These are phyloP conservation scores for Eilema depressum DNA, from an alignment of 2,888 invertebrate genomes.

Conservation along the genomic window DNA sequence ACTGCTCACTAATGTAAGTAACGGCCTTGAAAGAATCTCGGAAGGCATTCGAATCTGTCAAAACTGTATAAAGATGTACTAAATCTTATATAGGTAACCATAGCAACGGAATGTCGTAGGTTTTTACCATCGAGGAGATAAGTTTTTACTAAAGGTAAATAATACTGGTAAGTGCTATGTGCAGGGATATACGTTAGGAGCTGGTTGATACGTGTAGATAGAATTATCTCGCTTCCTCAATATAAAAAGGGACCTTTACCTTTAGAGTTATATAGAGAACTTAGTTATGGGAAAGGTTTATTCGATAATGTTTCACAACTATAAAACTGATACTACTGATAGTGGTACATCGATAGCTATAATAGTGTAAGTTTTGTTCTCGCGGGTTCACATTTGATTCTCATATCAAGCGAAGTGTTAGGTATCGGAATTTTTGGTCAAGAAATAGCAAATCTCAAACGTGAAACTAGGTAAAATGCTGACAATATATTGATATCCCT, in stretches of 20 bases:
- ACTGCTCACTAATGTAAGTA: slow-evolving; percentile 21
- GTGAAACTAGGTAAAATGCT: no score
- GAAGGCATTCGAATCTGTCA: slow-evolving; percentile 43
- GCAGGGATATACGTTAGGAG: no score
- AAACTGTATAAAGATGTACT: slow-evolving; percentile 29
- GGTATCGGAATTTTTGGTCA: no score
- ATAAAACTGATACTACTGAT: background rate
- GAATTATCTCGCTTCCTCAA: background rate
- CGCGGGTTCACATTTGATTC: background rate
- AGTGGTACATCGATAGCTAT: background rate
- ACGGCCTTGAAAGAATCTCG: slow-evolving; percentile 34
- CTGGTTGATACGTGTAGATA: background rate
- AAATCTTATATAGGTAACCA: slow-evolving; percentile 32
- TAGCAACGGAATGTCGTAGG: slow-evolving; percentile 16
- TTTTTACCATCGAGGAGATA: background rate
- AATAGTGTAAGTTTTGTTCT: background rate
- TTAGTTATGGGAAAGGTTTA: background rate
- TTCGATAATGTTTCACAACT: background rate
- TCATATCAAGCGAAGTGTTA: background rate
- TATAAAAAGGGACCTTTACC: background rate
- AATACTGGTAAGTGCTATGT: no score
- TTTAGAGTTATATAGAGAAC: background rate
- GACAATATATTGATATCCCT: no score
- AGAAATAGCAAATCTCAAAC: no score
- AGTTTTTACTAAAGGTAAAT: no score